These are phyloP conservation scores for Pseudomyrmex gracilis DNA, from an alignment of 1,140 invertebrate species.

Conservation along the genomic window DNA sequence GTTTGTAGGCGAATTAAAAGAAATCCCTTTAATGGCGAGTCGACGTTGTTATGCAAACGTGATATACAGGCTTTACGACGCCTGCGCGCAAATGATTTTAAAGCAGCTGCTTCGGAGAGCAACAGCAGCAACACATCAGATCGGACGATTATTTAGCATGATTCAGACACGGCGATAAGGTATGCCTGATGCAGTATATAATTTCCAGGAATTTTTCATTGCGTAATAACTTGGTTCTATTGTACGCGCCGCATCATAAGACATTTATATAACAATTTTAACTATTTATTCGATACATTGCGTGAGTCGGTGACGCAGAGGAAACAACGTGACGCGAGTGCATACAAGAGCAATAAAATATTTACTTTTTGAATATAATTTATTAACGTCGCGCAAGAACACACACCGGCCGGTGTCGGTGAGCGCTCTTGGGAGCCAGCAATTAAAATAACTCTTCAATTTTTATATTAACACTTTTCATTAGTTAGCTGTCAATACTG, in stretches of 20 bases:
- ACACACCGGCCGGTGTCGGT: neutral
- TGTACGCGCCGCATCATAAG: constrained; percentile 53
- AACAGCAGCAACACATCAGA: constrained; percentile 1
- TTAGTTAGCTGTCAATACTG: constrained; percentile 31
- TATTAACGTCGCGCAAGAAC: constrained; percentile 26
- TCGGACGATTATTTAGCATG: constrained; percentile 53
- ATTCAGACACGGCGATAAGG: constrained; percentile 48
- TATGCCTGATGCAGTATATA: constrained; percentile 42
- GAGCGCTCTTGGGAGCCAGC: constrained; percentile 30
- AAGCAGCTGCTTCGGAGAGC: constrained; percentile 18
- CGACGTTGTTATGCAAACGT: constrained; percentile 61
- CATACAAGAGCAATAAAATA: constrained; percentile 41
- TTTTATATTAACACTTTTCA: constrained; percentile 57
- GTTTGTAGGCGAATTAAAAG: constrained; percentile 54
- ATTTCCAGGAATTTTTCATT: constrained; percentile 56
- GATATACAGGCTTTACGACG: constrained; percentile 68
- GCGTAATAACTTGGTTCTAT: constrained; percentile 55
- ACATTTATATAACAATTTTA: constrained; percentile 62
- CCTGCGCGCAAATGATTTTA: constrained; percentile 57
- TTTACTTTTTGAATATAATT: constrained; percentile 37
- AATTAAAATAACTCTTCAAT: constrained; percentile 56
- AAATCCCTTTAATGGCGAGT: constrained; percentile 63
- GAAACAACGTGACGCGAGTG: constrained; percentile 34
- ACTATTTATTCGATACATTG: constrained; percentile 53
- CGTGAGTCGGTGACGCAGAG: constrained; percentile 40